A percentile compares a stretch with the other conserved stretches of the same genome.
phyloP scores from a whole-genome alignment of 2,113 vertebrate genomes.

The Amblyopsis rosae region DNA sequence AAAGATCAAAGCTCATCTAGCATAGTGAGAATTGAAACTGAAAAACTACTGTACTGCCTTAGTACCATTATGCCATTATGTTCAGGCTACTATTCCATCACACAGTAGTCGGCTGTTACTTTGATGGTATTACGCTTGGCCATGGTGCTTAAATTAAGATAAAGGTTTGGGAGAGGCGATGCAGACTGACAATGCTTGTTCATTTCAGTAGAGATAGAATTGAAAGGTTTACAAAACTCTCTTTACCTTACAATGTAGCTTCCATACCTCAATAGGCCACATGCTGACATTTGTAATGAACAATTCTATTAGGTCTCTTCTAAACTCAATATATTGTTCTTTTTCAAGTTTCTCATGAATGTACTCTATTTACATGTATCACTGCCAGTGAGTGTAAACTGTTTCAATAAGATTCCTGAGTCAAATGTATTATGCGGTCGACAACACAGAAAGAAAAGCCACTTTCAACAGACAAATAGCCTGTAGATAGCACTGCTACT shows the following conservation, averaged over 20 bases:
- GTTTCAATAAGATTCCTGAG: too few species aligned
- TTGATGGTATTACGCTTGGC: constrained; percentile 61
- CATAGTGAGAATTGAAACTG: constrained; percentile 47
- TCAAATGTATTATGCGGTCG: too few species aligned
- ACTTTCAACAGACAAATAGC: constrained; percentile 16
- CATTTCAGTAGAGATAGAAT: constrained; percentile 38
- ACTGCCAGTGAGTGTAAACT: too few species aligned
- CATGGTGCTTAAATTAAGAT: constrained; percentile 43
- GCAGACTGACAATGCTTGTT: neutral
- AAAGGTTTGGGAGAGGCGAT: constrained; percentile 9
- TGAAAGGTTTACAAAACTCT: neutral
- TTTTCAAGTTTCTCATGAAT: too few species aligned
- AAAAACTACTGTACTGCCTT: constrained; percentile 46
- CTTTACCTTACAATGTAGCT: too few species aligned
- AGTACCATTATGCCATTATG: constrained; percentile 52
- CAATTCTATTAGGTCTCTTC: too few species aligned
- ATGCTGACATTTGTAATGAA: too few species aligned
- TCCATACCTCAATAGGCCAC: too few species aligned
- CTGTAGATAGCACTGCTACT: constrained; percentile 1
- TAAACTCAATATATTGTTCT: too few species aligned
- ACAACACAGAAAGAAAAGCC: too few species aligned
- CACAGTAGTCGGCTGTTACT: constrained; percentile 48
- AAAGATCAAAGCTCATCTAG: constrained; percentile 61
- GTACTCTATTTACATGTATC: too few species aligned
- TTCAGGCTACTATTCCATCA: constrained; percentile 31